Conservation (phyloP, 2,888 invertebrate genomes). For the Helobdella robusta region DNA sequence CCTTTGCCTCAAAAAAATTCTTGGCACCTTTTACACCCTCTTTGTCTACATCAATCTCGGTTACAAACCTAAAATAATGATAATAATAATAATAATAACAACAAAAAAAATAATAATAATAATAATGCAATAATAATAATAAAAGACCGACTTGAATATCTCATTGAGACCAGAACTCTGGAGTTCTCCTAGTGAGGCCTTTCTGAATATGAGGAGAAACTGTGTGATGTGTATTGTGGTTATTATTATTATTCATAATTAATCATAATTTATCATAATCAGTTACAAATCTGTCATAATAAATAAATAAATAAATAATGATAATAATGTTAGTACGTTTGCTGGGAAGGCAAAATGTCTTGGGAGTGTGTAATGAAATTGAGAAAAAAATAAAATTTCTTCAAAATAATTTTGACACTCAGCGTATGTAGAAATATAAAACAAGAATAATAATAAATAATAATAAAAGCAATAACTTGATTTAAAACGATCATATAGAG, state of each 20-base stretch:
- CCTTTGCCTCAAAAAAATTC: conserved; percentile 88
- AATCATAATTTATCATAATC: no score
- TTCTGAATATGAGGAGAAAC: conserved; percentile 62
- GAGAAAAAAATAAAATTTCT: conserved; percentile 8
- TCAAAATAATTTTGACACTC: not conserved
- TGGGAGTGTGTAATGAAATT: no score
- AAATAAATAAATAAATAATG: no score
- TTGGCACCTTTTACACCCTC: conserved; percentile 90
- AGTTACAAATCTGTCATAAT: no score
- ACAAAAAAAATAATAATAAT: not conserved
- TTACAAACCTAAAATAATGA: conserved; percentile 55
- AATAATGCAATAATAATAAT: not conserved
- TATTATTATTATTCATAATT: no score
- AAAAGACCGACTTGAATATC: conserved; percentile 58
- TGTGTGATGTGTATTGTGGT: no score
- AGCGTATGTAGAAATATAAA: no score
- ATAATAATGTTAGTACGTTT: no score
- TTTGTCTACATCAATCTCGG: conserved; percentile 84
- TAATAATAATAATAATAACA: not conserved
- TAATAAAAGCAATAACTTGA: not conserved
- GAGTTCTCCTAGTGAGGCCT: conserved; percentile 82
- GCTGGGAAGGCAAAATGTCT: no score
- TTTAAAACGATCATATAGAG: not conserved
- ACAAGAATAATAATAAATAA: not conserved
- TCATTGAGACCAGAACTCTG: conserved; percentile 76